Base-by-base conservation (phyloP, 1,140 invertebrate genomes). In the Amyelois transitella region DNA sequence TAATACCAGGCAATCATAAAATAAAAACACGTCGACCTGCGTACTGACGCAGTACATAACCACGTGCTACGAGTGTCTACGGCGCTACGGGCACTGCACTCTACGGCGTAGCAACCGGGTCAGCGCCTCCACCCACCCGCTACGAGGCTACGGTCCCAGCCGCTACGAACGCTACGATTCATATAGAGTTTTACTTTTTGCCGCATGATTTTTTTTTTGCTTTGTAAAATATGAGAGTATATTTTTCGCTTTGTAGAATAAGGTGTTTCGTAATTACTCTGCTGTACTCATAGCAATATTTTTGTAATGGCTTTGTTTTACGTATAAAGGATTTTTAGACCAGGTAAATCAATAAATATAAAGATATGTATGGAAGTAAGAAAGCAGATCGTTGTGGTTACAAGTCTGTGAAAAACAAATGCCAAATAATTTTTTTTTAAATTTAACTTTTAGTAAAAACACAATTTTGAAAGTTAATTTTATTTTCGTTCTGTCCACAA, bases 21-120 rank as follows among this genome's bases (percentile, higher is more conserved):
- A 38, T 38, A 38, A 38, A 38, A 19, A 47, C 19, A 25, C 14
- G 19, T 22, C 8, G 12, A 4, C 1, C 18, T 24, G 22, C 22
- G 47, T 12, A n/a, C 32, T 14, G 32, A 10, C 6, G 17, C 32
- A 14, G 32, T 38, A 38, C 32, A 28, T 28, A 28, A 28, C 7
- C 49, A 19, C 50, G 50, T 47, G 45, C 53, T 45, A 49, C 28
- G 47, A 19, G 19, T 21, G 52, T 47, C 62, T 47, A 64, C 58
- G 55, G 45, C 51, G 72, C 69, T 72, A 75, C 69, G 77, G 73
- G 55, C 77, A 78, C 60, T 78, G 77, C 78, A 75, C 81, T 72
- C 81, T 81, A 81, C 81, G 76, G 49, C 79, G 77, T 81, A 81
- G 67, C 68, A 83, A 77, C 70, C 81, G 69, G 81, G 81, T 85